These are phyloP conservation scores for Cheilosia pagana DNA, from an alignment of 2,888 invertebrate genomes.

Conservation along the genomic window DNA sequence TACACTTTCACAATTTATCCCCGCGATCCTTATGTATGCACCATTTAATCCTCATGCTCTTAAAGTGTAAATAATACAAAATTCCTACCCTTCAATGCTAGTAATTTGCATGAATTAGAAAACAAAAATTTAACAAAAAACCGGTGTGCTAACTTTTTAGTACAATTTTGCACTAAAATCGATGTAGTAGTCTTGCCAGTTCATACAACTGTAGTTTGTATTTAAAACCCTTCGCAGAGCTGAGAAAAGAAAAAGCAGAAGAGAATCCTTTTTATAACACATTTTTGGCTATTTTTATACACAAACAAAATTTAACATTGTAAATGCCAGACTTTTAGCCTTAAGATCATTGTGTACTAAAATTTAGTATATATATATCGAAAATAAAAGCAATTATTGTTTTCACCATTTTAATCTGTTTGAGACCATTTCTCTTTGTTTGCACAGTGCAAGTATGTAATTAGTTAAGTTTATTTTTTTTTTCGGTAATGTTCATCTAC, in stretches of 20 bases:
- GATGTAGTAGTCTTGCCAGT: slow-evolving; percentile 64
- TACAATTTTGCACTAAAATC: slow-evolving; percentile 36
- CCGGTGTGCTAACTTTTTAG: slow-evolving; percentile 68
- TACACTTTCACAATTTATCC: slow-evolving; percentile 40
- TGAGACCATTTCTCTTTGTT: slow-evolving; percentile 15
- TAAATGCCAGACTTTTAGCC: slow-evolving; percentile 59
- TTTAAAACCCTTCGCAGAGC: slow-evolving; percentile 22
- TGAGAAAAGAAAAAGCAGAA: slow-evolving; percentile 7
- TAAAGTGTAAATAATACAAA: slow-evolving; percentile 64
- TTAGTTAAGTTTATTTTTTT: slow-evolving; percentile 55
- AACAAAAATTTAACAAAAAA: background rate
- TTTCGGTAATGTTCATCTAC: slow-evolving; percentile 28
- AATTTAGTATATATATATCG: slow-evolving; percentile 57
- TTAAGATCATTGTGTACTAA: slow-evolving; percentile 71
- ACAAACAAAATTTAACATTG: slow-evolving; percentile 28
- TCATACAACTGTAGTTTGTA: slow-evolving; percentile 28
- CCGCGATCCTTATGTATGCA: slow-evolving; percentile 43
- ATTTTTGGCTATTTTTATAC: slow-evolving; percentile 64
- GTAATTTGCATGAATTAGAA: slow-evolving; percentile 46
- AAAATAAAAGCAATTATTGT: slow-evolving; percentile 11
- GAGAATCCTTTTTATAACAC: slow-evolving; percentile 11
- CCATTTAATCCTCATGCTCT: slow-evolving; percentile 53
- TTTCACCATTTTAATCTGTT: slow-evolving; percentile 22
- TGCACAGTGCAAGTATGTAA: background rate
- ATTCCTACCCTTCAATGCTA: slow-evolving; percentile 33